phyloP scores from a whole-genome alignment of 2,888 invertebrate genomes.

The Tanaodytes sp. region DNA sequence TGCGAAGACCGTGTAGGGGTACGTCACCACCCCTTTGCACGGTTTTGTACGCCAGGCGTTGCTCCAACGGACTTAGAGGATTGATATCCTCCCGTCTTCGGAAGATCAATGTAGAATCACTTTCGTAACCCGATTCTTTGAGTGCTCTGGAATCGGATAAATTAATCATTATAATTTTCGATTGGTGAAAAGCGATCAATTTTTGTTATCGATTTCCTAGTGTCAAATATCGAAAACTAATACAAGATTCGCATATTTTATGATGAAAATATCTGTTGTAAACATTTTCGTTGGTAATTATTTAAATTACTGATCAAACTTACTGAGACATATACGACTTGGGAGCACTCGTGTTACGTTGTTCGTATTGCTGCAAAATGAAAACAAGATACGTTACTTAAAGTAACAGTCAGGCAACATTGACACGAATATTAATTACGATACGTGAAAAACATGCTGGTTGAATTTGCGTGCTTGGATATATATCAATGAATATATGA shows the following conservation, averaged over 20 bases:
- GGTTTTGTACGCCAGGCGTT: conserved; percentile 87
- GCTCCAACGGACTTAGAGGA: conserved; percentile 86
- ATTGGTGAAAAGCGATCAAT: too few relatives aligned
- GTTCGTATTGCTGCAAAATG: conserved; percentile 80
- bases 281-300: too few relatives aligned
- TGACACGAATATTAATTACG: conserved; percentile 41
- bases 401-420: conserved; percentile 8
- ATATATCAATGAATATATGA: conserved; percentile 19
- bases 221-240: too few relatives aligned
- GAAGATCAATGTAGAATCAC: conserved; percentile 90
- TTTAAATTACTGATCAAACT: conserved; percentile 68
- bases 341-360: conserved; percentile 78
- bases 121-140: conserved; percentile 92
- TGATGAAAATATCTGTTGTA: too few relatives aligned
- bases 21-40: conserved; percentile 96
- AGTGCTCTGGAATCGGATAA: conserved; percentile 76
- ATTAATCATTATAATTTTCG: too few relatives aligned
- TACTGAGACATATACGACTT: conserved; percentile 89
- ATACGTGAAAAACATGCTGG: conserved; percentile 52
- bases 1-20: conserved; percentile 91
- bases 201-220: too few relatives aligned
- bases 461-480: conserved; percentile 35
- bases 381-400: conserved; percentile 45
- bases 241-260: too few relatives aligned
- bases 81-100: conserved; percentile 82